Percentiles rank a stretch among this genome's conserved stretches.
These are phyloP conservation scores for Cyanoderma ruficeps DNA, from an alignment of 2,113 vertebrate genomes.

Conservation along the genomic window DNA sequence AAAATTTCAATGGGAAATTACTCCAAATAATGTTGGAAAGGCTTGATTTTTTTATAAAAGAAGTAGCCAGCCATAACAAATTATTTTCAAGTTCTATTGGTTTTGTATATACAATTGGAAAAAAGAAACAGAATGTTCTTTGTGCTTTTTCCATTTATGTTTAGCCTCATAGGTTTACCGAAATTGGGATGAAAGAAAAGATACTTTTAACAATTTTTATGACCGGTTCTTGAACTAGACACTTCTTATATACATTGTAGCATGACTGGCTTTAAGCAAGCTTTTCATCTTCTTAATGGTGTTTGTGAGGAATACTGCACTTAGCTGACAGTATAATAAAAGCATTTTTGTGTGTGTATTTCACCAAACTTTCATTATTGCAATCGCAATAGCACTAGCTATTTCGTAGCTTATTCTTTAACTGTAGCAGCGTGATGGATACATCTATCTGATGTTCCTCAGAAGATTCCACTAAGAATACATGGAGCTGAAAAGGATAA, in stretches of 20 bases:
- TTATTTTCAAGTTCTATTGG: slow-evolving; percentile 52
- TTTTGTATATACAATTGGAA: slow-evolving; percentile 31
- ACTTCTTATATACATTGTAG: neutral
- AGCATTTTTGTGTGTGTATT: neutral
- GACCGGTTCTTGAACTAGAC: neutral
- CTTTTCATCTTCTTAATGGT: slow-evolving; percentile 4
- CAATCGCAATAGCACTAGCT: neutral
- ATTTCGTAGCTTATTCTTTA: neutral
- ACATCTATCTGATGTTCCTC: neutral
- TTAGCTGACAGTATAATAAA: neutral
- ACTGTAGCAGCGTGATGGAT: neutral
- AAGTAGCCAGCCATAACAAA: slow-evolving; percentile 63
- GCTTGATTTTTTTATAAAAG: slow-evolving; percentile 62
- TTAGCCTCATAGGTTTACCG: neutral
- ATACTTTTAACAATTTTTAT: neutral
- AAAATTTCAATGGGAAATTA: slow-evolving; percentile 34
- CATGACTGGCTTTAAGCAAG: neutral
- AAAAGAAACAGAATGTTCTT: slow-evolving; percentile 51
- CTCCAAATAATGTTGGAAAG: slow-evolving; percentile 35
- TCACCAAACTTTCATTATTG: neutral
- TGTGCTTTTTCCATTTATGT: slow-evolving; percentile 34
- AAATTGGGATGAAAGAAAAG: neutral
- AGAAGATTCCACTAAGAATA: neutral
- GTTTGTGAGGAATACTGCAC: neutral
- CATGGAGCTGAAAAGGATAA: neutral